Conservation (phyloP, 2,797 vertebrate species). For the Eleutherodactylus coqui region DNA sequence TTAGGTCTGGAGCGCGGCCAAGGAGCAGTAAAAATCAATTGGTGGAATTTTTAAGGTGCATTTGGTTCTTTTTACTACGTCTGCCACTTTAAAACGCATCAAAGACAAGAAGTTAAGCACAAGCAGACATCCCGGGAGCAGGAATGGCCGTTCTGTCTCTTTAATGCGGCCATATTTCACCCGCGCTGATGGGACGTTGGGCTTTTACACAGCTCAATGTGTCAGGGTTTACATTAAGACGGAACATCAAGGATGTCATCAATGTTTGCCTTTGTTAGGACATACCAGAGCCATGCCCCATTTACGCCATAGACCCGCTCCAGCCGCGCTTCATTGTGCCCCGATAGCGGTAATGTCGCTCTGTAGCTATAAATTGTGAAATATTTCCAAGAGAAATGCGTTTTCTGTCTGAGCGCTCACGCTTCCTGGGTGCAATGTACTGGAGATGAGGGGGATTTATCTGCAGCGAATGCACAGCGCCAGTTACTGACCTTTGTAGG, state of each 20-base stretch:
- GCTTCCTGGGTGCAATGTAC: neutral
- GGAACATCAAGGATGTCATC: neutral
- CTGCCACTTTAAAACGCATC: neutral
- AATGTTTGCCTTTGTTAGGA: neutral
- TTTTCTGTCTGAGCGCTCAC: neutral
- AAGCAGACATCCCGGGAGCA: neutral
- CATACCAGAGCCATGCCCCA: neutral
- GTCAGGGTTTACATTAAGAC: neutral
- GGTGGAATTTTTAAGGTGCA: neutral
- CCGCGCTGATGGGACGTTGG: neutral
- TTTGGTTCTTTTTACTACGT: no score
- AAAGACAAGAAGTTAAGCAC: neutral
- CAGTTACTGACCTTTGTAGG: neutral
- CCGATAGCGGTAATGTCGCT: neutral
- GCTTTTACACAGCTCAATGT: neutral
- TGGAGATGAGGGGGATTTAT: neutral
- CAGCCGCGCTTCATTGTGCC: neutral
- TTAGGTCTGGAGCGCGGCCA: neutral
- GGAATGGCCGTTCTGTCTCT: neutral
- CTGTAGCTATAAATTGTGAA: neutral
- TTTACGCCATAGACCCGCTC: neutral
- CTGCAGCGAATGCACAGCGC: neutral
- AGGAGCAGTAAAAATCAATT: slow-evolving; percentile 14
- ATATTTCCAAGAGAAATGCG: no score
- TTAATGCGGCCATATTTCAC: neutral